Conservation (phyloP, 2,888 invertebrate species). For the Volucella zonaria region DNA sequence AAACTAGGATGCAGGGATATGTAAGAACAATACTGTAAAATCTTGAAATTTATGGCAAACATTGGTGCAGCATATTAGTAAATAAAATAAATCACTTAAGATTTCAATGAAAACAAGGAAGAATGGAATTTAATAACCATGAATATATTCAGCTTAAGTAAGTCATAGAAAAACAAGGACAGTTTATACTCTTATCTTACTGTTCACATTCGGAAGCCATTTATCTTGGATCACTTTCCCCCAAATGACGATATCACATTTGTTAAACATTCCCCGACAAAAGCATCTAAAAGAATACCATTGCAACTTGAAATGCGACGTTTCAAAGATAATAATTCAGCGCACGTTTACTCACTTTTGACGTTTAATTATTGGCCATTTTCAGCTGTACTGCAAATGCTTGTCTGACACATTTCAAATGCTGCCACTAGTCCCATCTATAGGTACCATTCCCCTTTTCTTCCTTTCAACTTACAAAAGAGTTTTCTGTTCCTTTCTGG, state of each 20-base stretch:
- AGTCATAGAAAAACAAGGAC: no score
- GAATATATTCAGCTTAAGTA: no score
- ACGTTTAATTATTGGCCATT: conserved; percentile 79
- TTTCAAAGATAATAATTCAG: conserved; percentile 69
- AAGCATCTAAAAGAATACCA: conserved; percentile 26
- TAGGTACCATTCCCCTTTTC: conserved; percentile 21
- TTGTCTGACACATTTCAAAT: conserved; percentile 64
- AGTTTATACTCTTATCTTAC: no score
- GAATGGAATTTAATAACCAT: no score
- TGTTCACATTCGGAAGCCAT: conserved; percentile 5
- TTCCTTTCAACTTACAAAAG: conserved; percentile 30
- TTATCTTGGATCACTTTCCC: conserved; percentile 24
- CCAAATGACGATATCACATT: conserved; percentile 23
- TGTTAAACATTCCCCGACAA: conserved; percentile 33
- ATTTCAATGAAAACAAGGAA: no score
- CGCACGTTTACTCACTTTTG: conserved; percentile 80
- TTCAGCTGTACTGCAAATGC: conserved; percentile 51
- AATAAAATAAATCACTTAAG: no score
- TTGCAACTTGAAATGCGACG: conserved; percentile 53
- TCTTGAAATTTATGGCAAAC: no score
- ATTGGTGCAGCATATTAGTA: no score
- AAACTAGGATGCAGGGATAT: no score
- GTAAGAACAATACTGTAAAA: no score
- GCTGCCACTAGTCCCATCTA: conserved; percentile 13
- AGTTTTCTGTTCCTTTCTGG: neutral